Base-by-base conservation (phyloP, 2,797 vertebrate species). In the Notamacropus eugenii region DNA sequence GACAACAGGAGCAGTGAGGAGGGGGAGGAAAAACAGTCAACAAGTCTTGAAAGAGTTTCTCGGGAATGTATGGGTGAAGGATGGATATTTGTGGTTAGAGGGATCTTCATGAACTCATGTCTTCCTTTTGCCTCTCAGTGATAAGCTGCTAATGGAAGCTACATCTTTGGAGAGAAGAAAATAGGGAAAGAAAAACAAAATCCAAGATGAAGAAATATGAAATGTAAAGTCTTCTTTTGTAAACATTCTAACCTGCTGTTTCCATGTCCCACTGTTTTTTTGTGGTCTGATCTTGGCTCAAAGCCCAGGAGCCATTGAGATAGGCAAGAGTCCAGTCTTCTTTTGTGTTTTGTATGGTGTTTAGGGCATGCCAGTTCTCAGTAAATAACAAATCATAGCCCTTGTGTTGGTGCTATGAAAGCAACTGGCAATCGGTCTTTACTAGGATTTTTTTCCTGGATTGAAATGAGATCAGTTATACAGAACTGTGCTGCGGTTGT, bases 121-220 rank as follows among this genome's bases (percentile, higher is more conserved):
- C 93, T 96, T 91, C 19, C 5, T 67, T 92, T 94, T 50, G 40
- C 14, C 91, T 93, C 91, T 52, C 27, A 52, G 31, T 31, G 16
- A 92, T 82, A 92, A 90, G 58, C 13, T 22, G 55, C 92, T n/a
- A 55, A 52, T 92, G 90, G 92, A 96, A 95, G 34, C 28, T 58
- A 6, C 0, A 90, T 24, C 34, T 28, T 87, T 95, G 28, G 54
- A 50, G 24, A 46, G 40, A 95, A 93, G 46, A 67, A 13, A 94
- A 74, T 34, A 62, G 74, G 40, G 24, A 28, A 50, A 91, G 27
- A 93, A 16, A 29, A 82, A 90, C 57, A 93, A 96, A 90, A 96
- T 90, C n/a, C 59, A 97, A 94, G 28, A 90, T 54, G 59, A 95
- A 95, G 28, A 94, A 62, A 96, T 40, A 31, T 58, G 24, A 95